Percentiles rank a stretch among this genome's conserved stretches.
Conservation (phyloP, 1,140 invertebrate genomes). For the Brachionus paranguensis region DNA sequence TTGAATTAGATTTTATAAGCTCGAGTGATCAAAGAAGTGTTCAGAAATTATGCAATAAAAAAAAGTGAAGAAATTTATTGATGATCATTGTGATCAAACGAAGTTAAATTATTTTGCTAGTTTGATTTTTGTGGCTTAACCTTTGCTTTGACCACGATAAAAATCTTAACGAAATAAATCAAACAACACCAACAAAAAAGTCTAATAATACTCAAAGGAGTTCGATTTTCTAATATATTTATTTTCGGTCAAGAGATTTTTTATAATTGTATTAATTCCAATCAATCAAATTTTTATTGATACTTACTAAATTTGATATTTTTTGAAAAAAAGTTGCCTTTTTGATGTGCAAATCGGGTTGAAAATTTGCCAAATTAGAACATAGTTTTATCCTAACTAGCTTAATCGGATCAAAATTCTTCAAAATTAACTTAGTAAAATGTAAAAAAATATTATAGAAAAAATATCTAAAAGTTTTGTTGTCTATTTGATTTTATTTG, state of each 20-base stretch:
- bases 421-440: neutral
- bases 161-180: constrained; percentile 10
- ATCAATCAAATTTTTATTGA: constrained; percentile 20
- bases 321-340: neutral
- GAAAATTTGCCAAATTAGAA: neutral
- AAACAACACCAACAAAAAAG: neutral
- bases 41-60: constrained; percentile 9
- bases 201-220: constrained; percentile 16
- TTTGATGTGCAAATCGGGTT: neutral
- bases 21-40: neutral
- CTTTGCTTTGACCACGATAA: constrained; percentile 13
- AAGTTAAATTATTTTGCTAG: constrained; percentile 12
- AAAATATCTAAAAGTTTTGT: too few species aligned
- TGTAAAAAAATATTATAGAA: too few species aligned
- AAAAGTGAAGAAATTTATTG: neutral
- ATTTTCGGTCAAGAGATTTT: constrained; percentile 29
- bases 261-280: constrained; percentile 30
- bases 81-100: constrained; percentile 16
- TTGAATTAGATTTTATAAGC: constrained; percentile 1
- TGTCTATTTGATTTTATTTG: neutral
- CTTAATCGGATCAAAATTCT: neutral
- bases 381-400: neutral
- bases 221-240: neutral
- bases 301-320: constrained; percentile 20
- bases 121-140: constrained; percentile 7